Conservation (phyloP, 2,888 invertebrate genomes). For the Drosophila flavopinicola region DNA sequence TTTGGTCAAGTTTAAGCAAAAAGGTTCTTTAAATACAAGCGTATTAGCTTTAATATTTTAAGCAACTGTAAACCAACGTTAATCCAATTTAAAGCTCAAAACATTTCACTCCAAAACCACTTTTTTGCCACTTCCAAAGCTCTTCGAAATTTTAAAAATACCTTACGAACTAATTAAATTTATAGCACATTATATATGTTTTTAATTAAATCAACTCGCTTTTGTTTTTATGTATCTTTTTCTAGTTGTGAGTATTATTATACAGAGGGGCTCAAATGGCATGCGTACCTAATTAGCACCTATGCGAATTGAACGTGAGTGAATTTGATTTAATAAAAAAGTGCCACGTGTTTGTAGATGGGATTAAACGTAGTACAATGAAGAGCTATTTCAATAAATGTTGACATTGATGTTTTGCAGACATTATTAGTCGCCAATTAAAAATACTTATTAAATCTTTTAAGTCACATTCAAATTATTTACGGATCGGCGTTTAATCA, state of each 20-base stretch:
- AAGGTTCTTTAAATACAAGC: too few species aligned
- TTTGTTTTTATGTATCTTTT: conserved; percentile 17
- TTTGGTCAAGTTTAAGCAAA: too few species aligned
- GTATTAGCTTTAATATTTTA: too few species aligned
- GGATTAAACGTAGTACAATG: conserved; percentile 13
- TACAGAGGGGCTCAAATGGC: conserved; percentile 52
- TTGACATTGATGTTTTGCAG: conserved; percentile 15
- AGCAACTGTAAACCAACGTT: too few species aligned
- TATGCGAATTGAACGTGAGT: conserved; percentile 26
- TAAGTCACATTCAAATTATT: background rate
- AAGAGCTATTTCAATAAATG: conserved; percentile 1
- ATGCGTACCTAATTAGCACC: conserved; percentile 65
- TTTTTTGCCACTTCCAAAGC: background rate
- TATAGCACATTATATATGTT: conserved; percentile 3
- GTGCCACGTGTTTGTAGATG: conserved; percentile 57
- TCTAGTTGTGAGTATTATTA: conserved; percentile 24
- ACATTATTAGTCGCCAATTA: background rate
- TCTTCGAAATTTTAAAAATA: background rate
- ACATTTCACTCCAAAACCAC: too few species aligned
- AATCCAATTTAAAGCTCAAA: too few species aligned
- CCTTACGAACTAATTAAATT: background rate
- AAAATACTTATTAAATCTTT: conserved; percentile 8
- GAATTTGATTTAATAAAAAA: conserved; percentile 12
- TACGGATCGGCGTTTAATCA: background rate
- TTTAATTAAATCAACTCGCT: conserved; percentile 21